Evolutionary conservation across 2,888 invertebrate species (phyloP).

Genomic region (Drosophila emarginata): DNA sequence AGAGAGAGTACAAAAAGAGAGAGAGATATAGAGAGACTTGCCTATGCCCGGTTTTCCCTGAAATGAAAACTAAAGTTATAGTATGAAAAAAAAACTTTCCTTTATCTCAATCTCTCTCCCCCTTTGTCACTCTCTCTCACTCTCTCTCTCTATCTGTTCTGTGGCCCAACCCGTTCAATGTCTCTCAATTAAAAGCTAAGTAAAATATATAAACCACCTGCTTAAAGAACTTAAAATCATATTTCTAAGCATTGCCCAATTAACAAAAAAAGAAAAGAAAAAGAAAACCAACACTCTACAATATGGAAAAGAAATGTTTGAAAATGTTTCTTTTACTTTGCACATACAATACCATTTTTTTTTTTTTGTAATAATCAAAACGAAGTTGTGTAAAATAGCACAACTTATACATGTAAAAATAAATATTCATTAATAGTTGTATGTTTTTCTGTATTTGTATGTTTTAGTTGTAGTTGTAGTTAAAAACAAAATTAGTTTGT

Average conservation of each 20-base stretch:
- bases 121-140: background rate
- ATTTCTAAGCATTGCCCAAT: constrained; percentile 15
- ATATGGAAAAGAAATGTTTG: background rate
- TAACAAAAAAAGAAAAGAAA: constrained; percentile 2
- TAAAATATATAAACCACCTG: constrained; percentile 10
- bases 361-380: constrained; percentile 7
- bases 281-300: background rate
- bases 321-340: background rate
- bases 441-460: constrained; percentile 12
- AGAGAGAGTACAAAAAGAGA: background rate
- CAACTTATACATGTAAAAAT: constrained; percentile 1
- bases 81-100: background rate
- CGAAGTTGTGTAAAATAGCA: constrained; percentile 16
- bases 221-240: constrained; percentile 4
- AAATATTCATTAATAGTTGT: constrained; percentile 1
- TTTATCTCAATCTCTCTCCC: background rate
- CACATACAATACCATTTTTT: background rate
- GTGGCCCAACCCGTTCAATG: background rate
- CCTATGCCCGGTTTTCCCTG: background rate
- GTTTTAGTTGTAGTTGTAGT: constrained; percentile 9
- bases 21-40: background rate
- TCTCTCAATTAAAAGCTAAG: constrained; percentile 13
- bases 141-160: background rate
- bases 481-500: constrained; percentile 1
- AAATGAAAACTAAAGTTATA: constrained; percentile 6